Conservation (phyloP, 2,113 vertebrate genomes). For the Cryptotis parvus region DNA sequence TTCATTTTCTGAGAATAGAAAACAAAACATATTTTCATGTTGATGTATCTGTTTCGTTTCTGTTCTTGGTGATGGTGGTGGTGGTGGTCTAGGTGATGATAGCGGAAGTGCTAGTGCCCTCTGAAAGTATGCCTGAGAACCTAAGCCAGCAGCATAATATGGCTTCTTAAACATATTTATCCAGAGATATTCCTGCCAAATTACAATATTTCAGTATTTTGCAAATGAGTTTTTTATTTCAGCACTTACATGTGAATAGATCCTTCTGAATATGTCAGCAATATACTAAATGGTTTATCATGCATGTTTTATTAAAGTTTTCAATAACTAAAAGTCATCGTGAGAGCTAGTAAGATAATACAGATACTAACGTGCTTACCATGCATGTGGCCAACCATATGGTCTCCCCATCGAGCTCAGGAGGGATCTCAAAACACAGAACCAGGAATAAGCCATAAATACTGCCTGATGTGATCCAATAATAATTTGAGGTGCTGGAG, state of each 20-base stretch:
- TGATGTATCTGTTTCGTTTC: not conserved
- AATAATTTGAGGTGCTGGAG: no score
- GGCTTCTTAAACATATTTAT: not conserved
- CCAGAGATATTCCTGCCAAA: not conserved
- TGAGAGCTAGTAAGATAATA: no score
- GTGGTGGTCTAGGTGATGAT: not conserved
- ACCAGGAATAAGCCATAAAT: no score
- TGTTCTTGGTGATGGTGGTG: not conserved
- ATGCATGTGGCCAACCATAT: no score
- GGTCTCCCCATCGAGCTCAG: no score
- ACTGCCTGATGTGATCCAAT: no score
- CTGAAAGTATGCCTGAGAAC: not conserved
- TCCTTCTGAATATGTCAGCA: not conserved
- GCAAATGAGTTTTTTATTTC: not conserved
- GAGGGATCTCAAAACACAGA: no score
- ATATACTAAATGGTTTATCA: not conserved
- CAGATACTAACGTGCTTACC: no score
- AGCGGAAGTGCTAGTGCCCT: not conserved
- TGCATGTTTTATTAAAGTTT: not conserved
- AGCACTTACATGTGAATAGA: not conserved
- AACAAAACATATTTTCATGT: no score
- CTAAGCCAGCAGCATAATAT: not conserved
- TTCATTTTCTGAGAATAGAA: no score
- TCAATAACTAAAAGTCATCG: not conserved
- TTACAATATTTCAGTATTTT: slow-evolving; percentile 39